A percentile compares a stretch with the other conserved stretches of the same genome.
Evolutionary conservation across 2,113 vertebrate species (phyloP).

Genomic region (Periophthalmus modestus): DNA sequence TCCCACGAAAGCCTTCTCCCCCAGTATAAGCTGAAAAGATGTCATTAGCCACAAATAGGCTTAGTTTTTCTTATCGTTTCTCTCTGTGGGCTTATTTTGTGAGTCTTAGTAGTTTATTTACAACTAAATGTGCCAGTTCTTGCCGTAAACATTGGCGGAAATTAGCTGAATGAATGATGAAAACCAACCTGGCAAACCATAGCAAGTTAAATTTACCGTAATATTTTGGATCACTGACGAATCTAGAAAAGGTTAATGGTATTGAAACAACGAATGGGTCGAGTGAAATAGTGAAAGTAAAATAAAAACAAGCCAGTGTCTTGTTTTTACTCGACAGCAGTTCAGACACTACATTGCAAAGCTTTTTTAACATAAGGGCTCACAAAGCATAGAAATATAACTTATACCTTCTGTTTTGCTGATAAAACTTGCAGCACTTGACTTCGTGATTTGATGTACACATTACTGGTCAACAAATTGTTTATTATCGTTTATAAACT

Average conservation of each 20-base stretch:
- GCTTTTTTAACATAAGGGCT: background rate
- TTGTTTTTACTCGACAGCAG: no score
- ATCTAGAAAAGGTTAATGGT: background rate
- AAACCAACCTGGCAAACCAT: background rate
- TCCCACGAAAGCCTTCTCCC: conserved; percentile 28
- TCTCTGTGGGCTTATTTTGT: background rate
- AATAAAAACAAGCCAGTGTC: background rate
- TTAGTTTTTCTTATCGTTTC: conserved; percentile 1
- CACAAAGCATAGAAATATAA: background rate
- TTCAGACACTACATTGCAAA: background rate
- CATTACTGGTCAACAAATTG: no score
- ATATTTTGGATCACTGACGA: background rate
- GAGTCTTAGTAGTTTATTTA: conserved; percentile 12
- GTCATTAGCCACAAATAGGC: conserved; percentile 13
- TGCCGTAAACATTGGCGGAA: conserved; percentile 1
- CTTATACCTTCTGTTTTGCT: background rate
- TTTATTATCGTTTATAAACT: no score
- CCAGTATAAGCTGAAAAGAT: conserved; percentile 26
- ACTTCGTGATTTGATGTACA: background rate
- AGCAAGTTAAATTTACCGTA: background rate
- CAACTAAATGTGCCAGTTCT: conserved; percentile 8
- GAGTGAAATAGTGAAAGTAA: background rate
- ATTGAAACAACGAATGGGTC: background rate
- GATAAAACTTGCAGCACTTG: background rate
- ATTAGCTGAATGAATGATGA: conserved; percentile 1